These are phyloP conservation scores for Lepidocyrtinus sp. DNA, from an alignment of 2,888 invertebrate genomes.

Conservation along the genomic window DNA sequence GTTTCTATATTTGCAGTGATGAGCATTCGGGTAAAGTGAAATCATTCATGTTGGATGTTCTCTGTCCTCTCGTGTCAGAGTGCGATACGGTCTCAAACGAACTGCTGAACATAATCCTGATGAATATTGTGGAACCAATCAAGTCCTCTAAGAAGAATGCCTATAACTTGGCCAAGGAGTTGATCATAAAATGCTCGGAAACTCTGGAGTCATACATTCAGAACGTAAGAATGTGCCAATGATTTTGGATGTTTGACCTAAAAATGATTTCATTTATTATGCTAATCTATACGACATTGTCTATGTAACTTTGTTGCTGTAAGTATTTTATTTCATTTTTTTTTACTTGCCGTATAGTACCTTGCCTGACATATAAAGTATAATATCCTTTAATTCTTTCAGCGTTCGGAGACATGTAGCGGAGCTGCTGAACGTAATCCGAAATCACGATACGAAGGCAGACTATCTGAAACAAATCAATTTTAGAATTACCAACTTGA, in stretches of 20 bases:
- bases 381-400: too few relatives aligned
- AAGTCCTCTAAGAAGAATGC: constrained; percentile 92
- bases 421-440: constrained; percentile 79
- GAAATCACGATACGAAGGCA: constrained; percentile 71
- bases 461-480: constrained; percentile 82
- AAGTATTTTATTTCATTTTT: background rate
- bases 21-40: constrained; percentile 97
- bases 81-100: constrained; percentile 96
- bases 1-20: constrained; percentile 78
- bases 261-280: background rate
- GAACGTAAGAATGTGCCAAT: constrained; percentile 78
- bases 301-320: background rate
- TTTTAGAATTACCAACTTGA: constrained; percentile 75
- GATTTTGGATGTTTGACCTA: constrained; percentile 22
- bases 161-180: constrained; percentile 90
- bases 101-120: constrained; percentile 91
- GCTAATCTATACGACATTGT: background rate
- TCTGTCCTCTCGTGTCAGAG: constrained; percentile 94
- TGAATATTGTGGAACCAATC: constrained; percentile 94
- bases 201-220: constrained; percentile 96
- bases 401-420: constrained; percentile 86
- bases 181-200: constrained; percentile 91
- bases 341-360: background rate
- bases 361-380: too few relatives aligned
- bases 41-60: constrained; percentile 96